Conservation (phyloP, 2,888 invertebrate species). For the Corbicula japonica region DNA sequence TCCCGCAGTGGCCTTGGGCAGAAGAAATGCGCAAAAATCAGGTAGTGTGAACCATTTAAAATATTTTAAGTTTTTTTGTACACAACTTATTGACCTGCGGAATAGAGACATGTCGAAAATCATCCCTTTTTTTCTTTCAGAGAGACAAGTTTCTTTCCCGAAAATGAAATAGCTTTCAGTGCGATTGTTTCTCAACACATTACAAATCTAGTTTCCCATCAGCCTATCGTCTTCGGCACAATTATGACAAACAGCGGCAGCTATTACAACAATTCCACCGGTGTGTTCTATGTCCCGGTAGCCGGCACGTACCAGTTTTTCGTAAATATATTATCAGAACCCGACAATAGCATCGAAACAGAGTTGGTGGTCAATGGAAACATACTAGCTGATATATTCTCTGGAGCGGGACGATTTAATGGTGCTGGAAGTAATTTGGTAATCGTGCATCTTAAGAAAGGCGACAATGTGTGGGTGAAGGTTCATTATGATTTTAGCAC, state of each 20-base stretch:
- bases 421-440: background rate
- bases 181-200: background rate
- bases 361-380: background rate
- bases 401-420: background rate
- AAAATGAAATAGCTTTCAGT: background rate
- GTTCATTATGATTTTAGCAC: background rate
- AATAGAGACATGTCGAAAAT: too few species aligned
- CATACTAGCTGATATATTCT: background rate
- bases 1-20: too few species aligned
- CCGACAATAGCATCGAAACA: background rate
- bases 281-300: background rate
- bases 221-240: background rate
- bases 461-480: slow-evolving; percentile 2
- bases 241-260: background rate
- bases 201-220: background rate
- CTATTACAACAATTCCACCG: background rate
- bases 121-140: too few species aligned
- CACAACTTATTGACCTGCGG: too few species aligned
- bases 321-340: background rate
- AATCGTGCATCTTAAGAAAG: background rate
- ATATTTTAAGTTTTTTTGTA: too few species aligned
- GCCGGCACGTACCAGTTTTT: background rate
- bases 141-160: too few species aligned
- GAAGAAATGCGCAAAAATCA: too few species aligned
- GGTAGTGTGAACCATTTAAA: too few species aligned